These are phyloP conservation scores for Aleiodes testaceus DNA, from an alignment of 2,888 invertebrate species.

Conservation along the genomic window DNA sequence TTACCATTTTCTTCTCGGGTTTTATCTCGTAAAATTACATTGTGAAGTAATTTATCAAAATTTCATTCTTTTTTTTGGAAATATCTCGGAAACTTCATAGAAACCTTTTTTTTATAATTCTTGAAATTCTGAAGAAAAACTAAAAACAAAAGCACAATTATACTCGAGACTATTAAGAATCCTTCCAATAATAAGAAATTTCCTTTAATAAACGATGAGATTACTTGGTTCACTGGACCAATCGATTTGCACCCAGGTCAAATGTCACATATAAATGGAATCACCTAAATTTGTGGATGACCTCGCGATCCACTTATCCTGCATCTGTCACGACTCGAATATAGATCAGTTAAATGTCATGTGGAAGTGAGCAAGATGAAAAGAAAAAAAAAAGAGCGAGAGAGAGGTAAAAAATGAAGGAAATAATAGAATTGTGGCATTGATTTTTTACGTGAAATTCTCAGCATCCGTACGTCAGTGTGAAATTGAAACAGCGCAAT, in stretches of 20 bases:
- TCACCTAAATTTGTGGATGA: constrained; percentile 22
- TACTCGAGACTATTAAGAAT: too few species aligned
- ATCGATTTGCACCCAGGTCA: constrained; percentile 15
- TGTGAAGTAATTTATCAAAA: too few species aligned
- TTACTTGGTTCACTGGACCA: constrained; percentile 1
- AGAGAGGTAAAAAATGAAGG: too few species aligned
- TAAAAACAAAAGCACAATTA: too few species aligned
- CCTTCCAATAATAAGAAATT: too few species aligned
- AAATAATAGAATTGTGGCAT: background rate
- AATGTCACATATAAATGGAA: constrained; percentile 18
- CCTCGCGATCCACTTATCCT: constrained; percentile 8
- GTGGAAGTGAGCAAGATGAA: background rate
- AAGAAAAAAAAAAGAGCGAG: background rate
- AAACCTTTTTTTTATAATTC: too few species aligned
- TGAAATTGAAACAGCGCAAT: constrained; percentile 15
- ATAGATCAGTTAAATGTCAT: constrained; percentile 10
- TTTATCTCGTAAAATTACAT: too few species aligned
- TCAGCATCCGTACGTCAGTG: background rate
- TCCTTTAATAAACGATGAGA: background rate
- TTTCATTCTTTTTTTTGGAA: too few species aligned
- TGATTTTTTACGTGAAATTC: constrained; percentile 4
- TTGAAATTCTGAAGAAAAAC: too few species aligned
- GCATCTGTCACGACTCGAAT: constrained; percentile 12
- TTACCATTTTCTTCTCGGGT: background rate
- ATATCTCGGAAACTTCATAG: too few species aligned